These are phyloP conservation scores for Drosophila incognita DNA, from an alignment of 2,888 invertebrate genomes.

Conservation along the genomic window DNA sequence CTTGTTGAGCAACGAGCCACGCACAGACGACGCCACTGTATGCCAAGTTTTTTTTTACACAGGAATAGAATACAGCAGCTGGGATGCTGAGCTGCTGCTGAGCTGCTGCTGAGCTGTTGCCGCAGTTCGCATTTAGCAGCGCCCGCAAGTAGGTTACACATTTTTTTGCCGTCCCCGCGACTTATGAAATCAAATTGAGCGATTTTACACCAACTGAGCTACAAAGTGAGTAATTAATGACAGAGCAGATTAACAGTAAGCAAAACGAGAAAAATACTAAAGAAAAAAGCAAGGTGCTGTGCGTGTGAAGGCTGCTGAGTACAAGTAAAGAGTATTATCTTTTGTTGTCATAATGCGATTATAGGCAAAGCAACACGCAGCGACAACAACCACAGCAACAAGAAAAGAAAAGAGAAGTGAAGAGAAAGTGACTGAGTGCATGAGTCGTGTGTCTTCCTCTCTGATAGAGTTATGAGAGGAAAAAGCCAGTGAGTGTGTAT, in stretches of 20 bases:
- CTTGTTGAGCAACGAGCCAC: slow-evolving; percentile 43
- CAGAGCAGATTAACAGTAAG: background rate
- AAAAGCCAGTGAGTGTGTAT: slow-evolving; percentile 25
- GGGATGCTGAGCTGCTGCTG: slow-evolving; percentile 67
- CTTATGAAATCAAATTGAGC: slow-evolving; percentile 20
- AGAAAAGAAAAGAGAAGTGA: slow-evolving; percentile 6
- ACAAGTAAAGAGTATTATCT: slow-evolving; percentile 16
- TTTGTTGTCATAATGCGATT: slow-evolving; percentile 50
- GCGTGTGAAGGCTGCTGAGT: background rate
- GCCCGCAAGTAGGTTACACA: slow-evolving; percentile 77
- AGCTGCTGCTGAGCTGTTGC: slow-evolving; percentile 32
- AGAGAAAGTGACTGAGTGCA: slow-evolving; percentile 1
- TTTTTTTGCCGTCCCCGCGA: slow-evolving; percentile 54
- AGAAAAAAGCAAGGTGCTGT: slow-evolving; percentile 9
- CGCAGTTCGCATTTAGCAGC: slow-evolving; percentile 69
- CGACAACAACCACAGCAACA: slow-evolving; percentile 28
- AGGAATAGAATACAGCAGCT: slow-evolving; percentile 27
- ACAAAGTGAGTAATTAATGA: slow-evolving; percentile 19
- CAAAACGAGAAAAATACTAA: background rate
- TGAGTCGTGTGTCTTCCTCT: slow-evolving; percentile 27
- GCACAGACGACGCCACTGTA: slow-evolving; percentile 44
- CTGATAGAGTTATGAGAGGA: slow-evolving; percentile 41
- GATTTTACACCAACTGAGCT: slow-evolving; percentile 1
- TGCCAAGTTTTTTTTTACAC: slow-evolving; percentile 42
- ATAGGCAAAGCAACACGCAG: slow-evolving; percentile 33